These are phyloP conservation scores for Thunnus albacares DNA, from an alignment of 2,797 vertebrate species.

Conservation along the genomic window DNA sequence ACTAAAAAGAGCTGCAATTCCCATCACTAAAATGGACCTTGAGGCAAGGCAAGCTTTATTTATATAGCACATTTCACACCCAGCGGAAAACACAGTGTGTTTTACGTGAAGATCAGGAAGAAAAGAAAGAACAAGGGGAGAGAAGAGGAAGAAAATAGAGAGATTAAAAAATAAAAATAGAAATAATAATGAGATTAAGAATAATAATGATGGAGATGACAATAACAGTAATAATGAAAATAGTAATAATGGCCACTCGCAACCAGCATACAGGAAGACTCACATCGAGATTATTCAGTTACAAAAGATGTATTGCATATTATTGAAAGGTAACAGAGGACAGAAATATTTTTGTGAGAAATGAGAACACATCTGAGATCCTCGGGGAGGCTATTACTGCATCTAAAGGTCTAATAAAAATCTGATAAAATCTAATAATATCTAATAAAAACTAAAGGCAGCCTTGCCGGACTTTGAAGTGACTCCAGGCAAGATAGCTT, in stretches of 20 bases:
- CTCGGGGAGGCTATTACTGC: neutral
- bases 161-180: neutral
- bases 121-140: neutral
- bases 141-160: neutral
- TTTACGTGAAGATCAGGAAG: neutral
- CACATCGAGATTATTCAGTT: neutral
- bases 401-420: too few species aligned
- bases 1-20: too few species aligned
- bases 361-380: neutral
- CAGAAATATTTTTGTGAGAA: neutral
- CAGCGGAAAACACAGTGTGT: neutral
- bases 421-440: neutral
- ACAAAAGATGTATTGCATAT: neutral
- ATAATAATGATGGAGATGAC: too few species aligned
- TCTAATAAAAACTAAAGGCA: neutral
- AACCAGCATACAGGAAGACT: neutral
- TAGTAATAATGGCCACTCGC: neutral
- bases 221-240: neutral
- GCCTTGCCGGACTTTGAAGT: too few species aligned
- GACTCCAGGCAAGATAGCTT: too few species aligned
- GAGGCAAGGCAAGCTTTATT: neutral
- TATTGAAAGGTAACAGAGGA: neutral
- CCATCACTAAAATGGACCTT: neutral
- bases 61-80: too few species aligned
- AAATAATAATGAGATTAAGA: neutral